phyloP scores from a whole-genome alignment of 2,113 vertebrate genomes.

The Danionella cerebrum region DNA sequence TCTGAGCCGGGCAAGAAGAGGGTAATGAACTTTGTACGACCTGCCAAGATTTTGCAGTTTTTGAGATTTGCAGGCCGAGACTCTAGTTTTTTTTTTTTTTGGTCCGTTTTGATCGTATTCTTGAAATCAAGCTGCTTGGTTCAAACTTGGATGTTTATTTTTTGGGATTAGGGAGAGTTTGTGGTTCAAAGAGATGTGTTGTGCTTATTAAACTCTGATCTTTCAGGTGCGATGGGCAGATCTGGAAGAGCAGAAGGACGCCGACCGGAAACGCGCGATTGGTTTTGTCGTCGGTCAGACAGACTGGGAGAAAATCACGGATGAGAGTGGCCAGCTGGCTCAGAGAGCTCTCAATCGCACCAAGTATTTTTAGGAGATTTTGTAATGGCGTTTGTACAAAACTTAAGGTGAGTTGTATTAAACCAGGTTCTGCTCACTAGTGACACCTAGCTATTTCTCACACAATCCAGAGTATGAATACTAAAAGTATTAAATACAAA shows the following conservation, averaged over 20 bases:
- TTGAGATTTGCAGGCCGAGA: background rate
- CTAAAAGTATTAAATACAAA: too few species aligned
- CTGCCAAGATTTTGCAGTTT: background rate
- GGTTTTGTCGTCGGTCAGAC: slow-evolving; percentile 98
- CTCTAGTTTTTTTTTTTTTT: background rate
- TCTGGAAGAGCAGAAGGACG: slow-evolving; percentile 96
- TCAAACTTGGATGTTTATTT: background rate
- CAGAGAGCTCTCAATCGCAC: slow-evolving; percentile 97
- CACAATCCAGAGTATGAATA: too few species aligned
- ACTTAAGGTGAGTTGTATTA: slow-evolving; percentile 24
- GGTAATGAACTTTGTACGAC: slow-evolving; percentile 56
- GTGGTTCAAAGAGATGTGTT: background rate
- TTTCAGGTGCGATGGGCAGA: slow-evolving; percentile 95
- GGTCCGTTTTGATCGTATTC: background rate
- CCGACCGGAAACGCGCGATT: slow-evolving; percentile 93
- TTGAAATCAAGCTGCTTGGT: background rate
- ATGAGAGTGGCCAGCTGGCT: slow-evolving; percentile 91
- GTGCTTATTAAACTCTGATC: background rate
- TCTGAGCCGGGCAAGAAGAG: slow-evolving; percentile 95
- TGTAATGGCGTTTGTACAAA: background rate
- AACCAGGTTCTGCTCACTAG: too few species aligned
- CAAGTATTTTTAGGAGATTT: slow-evolving; percentile 87
- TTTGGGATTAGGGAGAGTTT: background rate
- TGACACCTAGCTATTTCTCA: too few species aligned
- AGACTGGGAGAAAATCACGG: slow-evolving; percentile 98